Evolutionary conservation across 2,888 invertebrate species (phyloP), one percentile per base, ranked within the genome.

Genomic region (Plemyria rubiginata): DNA sequence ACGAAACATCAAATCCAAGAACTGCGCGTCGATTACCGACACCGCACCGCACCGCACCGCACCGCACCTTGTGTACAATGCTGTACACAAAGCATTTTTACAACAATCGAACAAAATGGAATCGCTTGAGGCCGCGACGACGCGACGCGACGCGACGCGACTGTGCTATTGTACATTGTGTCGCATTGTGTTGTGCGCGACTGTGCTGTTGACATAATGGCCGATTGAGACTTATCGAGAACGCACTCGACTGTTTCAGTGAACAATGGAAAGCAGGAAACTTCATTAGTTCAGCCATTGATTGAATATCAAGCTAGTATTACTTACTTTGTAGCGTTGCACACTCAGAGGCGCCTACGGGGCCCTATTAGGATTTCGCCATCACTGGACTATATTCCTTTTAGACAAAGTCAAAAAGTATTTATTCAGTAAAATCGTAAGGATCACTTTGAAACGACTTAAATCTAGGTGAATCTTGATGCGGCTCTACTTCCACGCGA

Each of bases 251-350:
- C 54, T 59, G 58, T 59, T 59, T 54, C 63, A 62, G 40, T 54
- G 51, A 59, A 63, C 63, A 63, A 63, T 63, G 51, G 54, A 63
- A 59, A 63, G 58, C 52, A 50, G 58, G 62, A 58, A 63, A 51
- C 51, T 54, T 59, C 63, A 55, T 63, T 63, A 59, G 62, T 58
- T 62, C 58, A 50, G 59, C 58, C 46, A 52, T 50, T 32, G 46
- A 43, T 54, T 51, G 16, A 22, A 57, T 38, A 22, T 28, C 46
- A 28, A 22, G 13, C 41, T 13, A 22, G 29, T 7, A 11, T n/a
- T 3, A 29, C 29, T 7, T 29, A 49, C 49, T 45, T 6, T 43
- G 15, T 16, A 45, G 16, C 16, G 16, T 9, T 45, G 16, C 45
- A 16, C 11, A 16, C 11, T 9, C 45, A 11, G 11, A 16, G 45